Conservation (phyloP, 1,140 invertebrate species). For the Lasaia peninsularis region DNA sequence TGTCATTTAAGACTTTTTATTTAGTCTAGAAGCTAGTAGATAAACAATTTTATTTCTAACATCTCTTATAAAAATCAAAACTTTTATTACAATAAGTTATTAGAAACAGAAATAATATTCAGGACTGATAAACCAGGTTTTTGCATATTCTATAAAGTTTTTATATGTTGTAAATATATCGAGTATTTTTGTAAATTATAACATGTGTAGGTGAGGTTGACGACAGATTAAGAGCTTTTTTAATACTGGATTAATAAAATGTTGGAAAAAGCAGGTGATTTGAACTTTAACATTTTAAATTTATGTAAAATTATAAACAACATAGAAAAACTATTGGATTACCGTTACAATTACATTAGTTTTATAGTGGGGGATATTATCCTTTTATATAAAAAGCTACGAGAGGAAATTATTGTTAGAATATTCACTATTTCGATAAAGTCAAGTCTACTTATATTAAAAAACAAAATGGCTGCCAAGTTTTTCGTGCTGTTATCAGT, state of each 20-base stretch:
- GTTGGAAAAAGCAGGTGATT: neutral
- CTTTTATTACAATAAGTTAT: too few relatives aligned
- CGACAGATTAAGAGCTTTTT: neutral
- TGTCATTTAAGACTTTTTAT: too few relatives aligned
- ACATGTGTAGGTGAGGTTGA: neutral
- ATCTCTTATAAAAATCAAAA: too few relatives aligned
- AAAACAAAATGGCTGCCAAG: neutral
- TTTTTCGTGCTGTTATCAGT: neutral
- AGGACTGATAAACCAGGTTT: too few relatives aligned
- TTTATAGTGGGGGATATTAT: neutral
- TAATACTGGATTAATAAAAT: neutral
- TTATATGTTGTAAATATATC: too few relatives aligned
- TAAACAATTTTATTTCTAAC: too few relatives aligned
- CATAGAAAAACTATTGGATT: neutral
- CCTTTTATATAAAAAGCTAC: neutral
- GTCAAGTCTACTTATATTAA: neutral
- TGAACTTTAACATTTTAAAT: constrained; percentile 2
- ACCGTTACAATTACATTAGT: neutral
- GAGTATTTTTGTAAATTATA: too few relatives aligned
- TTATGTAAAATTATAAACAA: constrained; percentile 11
- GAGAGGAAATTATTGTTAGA: neutral
- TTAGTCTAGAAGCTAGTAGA: too few relatives aligned
- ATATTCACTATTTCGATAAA: neutral
- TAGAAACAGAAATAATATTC: too few relatives aligned
- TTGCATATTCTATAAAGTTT: too few relatives aligned